phyloP scores from a whole-genome alignment of 1,140 invertebrate species.

The Ostrea denselamellosa region DNA sequence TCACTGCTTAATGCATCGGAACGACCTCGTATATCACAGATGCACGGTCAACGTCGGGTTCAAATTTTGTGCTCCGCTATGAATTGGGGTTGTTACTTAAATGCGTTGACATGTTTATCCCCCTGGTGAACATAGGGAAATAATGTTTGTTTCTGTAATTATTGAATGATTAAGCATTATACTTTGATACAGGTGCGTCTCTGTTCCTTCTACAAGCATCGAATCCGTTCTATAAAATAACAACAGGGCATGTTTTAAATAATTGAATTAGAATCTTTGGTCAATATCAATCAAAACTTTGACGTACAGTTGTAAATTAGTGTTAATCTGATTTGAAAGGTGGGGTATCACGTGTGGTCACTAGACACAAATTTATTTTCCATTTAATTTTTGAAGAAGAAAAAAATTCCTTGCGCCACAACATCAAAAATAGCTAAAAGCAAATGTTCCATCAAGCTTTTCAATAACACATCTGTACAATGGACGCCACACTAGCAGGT shows the following conservation, averaged over 20 bases:
- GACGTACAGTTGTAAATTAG: constrained; percentile 22
- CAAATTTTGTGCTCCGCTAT: not conserved
- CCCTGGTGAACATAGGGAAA: not conserved
- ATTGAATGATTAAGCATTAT: constrained; percentile 39
- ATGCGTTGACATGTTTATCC: not conserved
- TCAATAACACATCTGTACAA: not conserved
- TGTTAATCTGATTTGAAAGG: constrained; percentile 7
- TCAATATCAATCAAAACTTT: constrained; percentile 17
- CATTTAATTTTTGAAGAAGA: not conserved
- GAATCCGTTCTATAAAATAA: not conserved
- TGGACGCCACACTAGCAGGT: no score
- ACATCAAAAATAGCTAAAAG: not conserved
- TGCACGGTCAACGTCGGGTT: not conserved
- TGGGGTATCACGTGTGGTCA: not conserved
- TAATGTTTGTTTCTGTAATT: constrained; percentile 38
- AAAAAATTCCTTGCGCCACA: not conserved
- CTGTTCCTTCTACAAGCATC: not conserved
- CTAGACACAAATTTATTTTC: not conserved
- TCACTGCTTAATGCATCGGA: not conserved
- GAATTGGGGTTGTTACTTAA: not conserved
- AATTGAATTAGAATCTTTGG: not conserved
- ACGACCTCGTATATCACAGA: not conserved
- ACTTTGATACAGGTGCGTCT: not conserved
- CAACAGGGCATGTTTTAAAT: constrained; percentile 22
- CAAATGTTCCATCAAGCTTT: not conserved